Conservation (phyloP, 2,113 vertebrate genomes). For the Tychaedon coryphoeus region DNA sequence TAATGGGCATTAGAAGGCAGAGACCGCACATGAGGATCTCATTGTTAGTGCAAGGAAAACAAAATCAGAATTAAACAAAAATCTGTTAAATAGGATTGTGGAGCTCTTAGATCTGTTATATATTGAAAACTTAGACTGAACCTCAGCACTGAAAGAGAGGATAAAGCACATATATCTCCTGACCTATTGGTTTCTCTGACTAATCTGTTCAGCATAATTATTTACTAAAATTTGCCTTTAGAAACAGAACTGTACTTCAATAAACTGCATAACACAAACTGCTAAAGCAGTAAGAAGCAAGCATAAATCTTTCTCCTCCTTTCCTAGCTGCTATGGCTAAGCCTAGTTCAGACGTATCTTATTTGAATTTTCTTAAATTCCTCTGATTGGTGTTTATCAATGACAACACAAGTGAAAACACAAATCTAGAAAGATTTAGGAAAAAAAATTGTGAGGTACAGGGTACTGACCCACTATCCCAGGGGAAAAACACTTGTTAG, state of each 20-base stretch:
- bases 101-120: neutral
- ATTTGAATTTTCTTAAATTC: neutral
- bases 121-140: neutral
- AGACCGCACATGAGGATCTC: neutral
- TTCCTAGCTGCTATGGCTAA: neutral
- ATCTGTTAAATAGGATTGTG: neutral
- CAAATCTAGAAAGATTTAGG: neutral
- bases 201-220: neutral
- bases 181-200: neutral
- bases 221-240: neutral
- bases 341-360: neutral
- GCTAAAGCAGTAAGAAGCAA: neutral
- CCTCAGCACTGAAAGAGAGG: neutral
- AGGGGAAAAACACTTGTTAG: neutral
- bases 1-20: neutral
- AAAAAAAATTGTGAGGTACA: rapidly evolving
- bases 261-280: neutral
- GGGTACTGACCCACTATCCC: neutral
- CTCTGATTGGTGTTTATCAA: neutral
- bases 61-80: neutral
- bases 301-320: neutral
- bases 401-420: neutral
- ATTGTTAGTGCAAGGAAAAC: neutral
- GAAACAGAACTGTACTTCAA: neutral
- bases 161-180: neutral